phyloP scores from a whole-genome alignment of 2,888 invertebrate species.

The Tenodera sinensis region DNA sequence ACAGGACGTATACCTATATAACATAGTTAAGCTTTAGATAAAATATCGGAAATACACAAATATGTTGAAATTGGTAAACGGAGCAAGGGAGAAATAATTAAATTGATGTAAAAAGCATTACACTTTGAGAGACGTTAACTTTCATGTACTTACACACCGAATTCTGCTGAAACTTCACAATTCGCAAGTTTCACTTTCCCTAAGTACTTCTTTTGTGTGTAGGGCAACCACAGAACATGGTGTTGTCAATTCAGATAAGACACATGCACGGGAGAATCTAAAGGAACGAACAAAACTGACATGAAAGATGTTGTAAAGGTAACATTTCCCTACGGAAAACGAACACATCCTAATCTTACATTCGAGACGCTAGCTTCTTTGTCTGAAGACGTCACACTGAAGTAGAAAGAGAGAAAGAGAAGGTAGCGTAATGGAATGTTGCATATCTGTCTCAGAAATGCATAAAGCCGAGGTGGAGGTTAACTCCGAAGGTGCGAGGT shows the following conservation, averaged over 20 bases:
- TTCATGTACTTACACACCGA: no score
- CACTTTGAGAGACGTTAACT: no score
- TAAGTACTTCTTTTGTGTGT: no score
- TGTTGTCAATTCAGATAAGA: background rate
- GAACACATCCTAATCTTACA: background rate
- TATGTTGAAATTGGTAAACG: no score
- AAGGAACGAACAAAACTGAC: background rate
- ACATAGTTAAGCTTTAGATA: no score
- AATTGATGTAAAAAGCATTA: no score
- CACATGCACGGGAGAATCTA: background rate
- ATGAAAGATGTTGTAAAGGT: background rate
- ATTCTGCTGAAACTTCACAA: no score
- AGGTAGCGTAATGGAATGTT: slow-evolving; percentile 13
- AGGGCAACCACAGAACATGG: no score
- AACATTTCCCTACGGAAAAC: background rate
- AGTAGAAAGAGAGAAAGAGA: background rate
- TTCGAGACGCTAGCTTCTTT: slow-evolving; percentile 1
- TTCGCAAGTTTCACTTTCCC: no score
- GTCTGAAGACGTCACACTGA: background rate
- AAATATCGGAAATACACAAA: no score
- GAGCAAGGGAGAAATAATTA: no score
- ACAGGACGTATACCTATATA: no score
- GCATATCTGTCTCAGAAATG: slow-evolving; percentile 19
- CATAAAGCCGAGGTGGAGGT: background rate
- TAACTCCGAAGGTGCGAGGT: slow-evolving; percentile 2